These are phyloP conservation scores for Diachrysia chrysitis DNA, from an alignment of 2,888 invertebrate species.

Conservation along the genomic window DNA sequence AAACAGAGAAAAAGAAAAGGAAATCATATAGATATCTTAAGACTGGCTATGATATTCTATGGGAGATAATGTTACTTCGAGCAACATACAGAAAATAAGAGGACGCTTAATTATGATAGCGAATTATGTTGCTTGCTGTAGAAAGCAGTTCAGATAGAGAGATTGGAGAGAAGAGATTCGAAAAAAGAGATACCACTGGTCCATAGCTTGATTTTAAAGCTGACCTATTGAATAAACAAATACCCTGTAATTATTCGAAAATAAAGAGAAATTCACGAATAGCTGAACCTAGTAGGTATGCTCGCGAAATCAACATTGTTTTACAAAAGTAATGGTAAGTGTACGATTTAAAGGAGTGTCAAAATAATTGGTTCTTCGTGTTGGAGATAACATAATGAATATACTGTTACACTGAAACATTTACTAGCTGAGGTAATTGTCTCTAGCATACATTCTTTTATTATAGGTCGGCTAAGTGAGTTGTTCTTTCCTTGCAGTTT, in stretches of 20 bases:
- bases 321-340: slow-evolving; percentile 81
- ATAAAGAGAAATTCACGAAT: slow-evolving; percentile 35
- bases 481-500: background rate
- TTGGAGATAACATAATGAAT: slow-evolving; percentile 71
- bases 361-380: slow-evolving; percentile 79
- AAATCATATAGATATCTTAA: background rate
- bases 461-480: slow-evolving; percentile 28
- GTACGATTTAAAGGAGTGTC: slow-evolving; percentile 81
- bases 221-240: slow-evolving; percentile 26
- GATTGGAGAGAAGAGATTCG: no score
- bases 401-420: slow-evolving; percentile 58
- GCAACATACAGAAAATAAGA: background rate
- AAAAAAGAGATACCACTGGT: slow-evolving; percentile 17
- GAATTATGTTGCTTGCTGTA: background rate
- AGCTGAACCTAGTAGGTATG: slow-evolving; percentile 73
- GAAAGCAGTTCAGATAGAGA: no score
- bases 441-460: slow-evolving; percentile 50
- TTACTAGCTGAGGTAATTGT: slow-evolving; percentile 40
- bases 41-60: background rate
- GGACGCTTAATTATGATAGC: background rate
- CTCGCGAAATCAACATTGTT: slow-evolving; percentile 73
- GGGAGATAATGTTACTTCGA: background rate
- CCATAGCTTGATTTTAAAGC: slow-evolving; percentile 36
- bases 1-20: background rate
- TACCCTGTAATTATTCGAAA: slow-evolving; percentile 37